Base-by-base conservation (phyloP, 2,113 vertebrate species). In the Hymenochirus boettgeri region DNA sequence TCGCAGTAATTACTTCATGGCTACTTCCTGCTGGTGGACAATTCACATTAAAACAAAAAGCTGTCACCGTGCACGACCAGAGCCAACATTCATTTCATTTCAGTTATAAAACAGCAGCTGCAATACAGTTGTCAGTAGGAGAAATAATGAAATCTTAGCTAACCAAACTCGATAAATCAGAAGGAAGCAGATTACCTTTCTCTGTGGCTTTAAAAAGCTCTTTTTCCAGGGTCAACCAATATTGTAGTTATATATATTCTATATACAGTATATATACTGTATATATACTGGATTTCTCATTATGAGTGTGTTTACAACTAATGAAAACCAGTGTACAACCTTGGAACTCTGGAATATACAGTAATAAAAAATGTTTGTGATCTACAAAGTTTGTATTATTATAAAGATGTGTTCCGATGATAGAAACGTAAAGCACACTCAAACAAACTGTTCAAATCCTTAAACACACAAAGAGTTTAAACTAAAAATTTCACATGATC, bases 81-180 rank as follows among this genome's bases (percentile, higher is more conserved):
- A 45, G 56, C 7, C 45, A 67, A 52, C 46, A 58, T 66, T 59
- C 23, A 67, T 67, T 69, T 69, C 59, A 69, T 69, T 69, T 69
- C 12, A 42, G 47, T 33, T 35, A 51, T 69, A 52, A 60, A 69
- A 60, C 52, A 64, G 54, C 57, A 60, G 64, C 55, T 67, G 46
- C 47, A 67, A 17, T 39, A 37, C 26, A 52, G 55, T 33, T 6
- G 23, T 52, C 56, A 67, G 56, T 53, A n/a, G 56, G n/a, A 67
- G 31, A 22, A 58, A 60, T 52, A 60, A 69, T 69, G 23, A 53
- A 53, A 69, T 58, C n/a, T 24, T n/a, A 48, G 29, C 31, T 37
- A 19, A 62, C 60, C 25, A 56, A 64, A 46, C n/a, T 39, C 25
- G 3, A 46, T 47, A 57, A 26, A 42, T 67, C 55, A 59, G 42